These are phyloP conservation scores for Trichomalopsis sarcophagae DNA, from an alignment of 1,140 invertebrate genomes.

Conservation along the genomic window DNA sequence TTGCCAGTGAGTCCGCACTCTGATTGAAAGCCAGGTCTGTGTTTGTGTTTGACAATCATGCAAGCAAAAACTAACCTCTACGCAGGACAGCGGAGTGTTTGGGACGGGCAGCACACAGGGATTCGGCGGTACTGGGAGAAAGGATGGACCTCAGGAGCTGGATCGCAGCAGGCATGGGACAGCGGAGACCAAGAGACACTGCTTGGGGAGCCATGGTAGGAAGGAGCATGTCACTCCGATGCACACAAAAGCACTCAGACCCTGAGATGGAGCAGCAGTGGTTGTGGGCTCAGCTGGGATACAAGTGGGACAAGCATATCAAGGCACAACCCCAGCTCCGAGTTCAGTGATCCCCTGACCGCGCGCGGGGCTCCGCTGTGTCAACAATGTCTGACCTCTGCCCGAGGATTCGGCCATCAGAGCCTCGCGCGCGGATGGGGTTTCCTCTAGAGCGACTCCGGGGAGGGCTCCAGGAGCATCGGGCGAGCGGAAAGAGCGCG, in stretches of 20 bases:
- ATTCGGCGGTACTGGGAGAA: constrained; percentile 30
- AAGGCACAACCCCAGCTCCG: constrained; percentile 39
- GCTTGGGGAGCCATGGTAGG: constrained; percentile 42
- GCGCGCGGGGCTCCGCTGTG: not conserved
- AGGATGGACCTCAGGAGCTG: constrained; percentile 6
- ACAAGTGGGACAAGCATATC: not conserved
- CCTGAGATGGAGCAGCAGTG: not conserved
- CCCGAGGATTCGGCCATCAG: not conserved
- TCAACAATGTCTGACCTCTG: not conserved
- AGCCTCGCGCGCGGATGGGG: not conserved
- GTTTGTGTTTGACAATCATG: not conserved
- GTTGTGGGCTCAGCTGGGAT: not conserved
- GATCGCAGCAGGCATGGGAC: not conserved
- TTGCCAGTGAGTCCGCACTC: not conserved
- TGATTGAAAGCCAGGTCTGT: not conserved
- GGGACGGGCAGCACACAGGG: constrained; percentile 40
- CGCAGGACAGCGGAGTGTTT: constrained; percentile 27
- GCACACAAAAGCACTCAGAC: not conserved
- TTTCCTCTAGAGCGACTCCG: not conserved
- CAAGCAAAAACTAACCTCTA: constrained; percentile 49
- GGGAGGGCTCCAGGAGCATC: not conserved
- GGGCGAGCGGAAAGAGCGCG: not conserved
- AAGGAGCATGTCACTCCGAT: constrained; percentile 42
- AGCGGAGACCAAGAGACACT: constrained; percentile 4
- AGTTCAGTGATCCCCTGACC: constrained; percentile 55